Evolutionary conservation across 2,113 vertebrate species (phyloP), one percentile per base, ranked within the genome.

Genomic region (Amazona guildingii): DNA sequence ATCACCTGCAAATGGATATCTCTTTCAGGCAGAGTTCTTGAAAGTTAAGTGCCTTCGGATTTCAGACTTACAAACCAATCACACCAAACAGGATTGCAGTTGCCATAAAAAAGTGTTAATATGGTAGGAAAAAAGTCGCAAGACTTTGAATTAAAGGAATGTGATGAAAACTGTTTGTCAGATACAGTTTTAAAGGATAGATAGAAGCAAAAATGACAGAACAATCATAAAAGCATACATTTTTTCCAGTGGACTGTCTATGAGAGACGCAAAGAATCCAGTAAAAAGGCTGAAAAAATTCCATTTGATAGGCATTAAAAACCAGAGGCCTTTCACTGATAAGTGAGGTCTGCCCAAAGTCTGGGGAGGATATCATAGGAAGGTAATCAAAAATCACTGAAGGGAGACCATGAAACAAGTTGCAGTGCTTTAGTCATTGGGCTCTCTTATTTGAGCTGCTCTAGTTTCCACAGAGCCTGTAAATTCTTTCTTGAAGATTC

Each of bases 401-500:
- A 74, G 55, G 48, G 54, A 77, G 46, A 86, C 54, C 33, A 83
- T 70, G 83, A 63, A 93, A 81, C 6, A 5, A 67, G 72, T 83
- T 90, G n/a, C 19, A 17, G 25, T 86, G 72, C 76, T 96, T 83
- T 95, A 83, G 63, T 92, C 54, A 29, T 86, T 92, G 54, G 8
- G 46, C 43, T 92, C 63, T 83, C 85, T 90, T 83, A n/a, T 51
- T 92, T 93, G 59, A 93, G 80, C 85, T 86, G 41, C 68, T 86
- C 83, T 59, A 37, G 37, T 90, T 96, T 96, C 83, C 83, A 86
- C 51, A 70, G 86, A 92, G 41, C 61, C 59, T 81, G 54, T 83
- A 86, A 94, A 90, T 80, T 92, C 63, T 90, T 90, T 88, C 87
- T 80, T 92, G 54, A 88, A 74, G 27, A 21, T 90, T 93, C 54